Base-by-base conservation (phyloP, 2,888 invertebrate species). In the Acleris cristana region DNA sequence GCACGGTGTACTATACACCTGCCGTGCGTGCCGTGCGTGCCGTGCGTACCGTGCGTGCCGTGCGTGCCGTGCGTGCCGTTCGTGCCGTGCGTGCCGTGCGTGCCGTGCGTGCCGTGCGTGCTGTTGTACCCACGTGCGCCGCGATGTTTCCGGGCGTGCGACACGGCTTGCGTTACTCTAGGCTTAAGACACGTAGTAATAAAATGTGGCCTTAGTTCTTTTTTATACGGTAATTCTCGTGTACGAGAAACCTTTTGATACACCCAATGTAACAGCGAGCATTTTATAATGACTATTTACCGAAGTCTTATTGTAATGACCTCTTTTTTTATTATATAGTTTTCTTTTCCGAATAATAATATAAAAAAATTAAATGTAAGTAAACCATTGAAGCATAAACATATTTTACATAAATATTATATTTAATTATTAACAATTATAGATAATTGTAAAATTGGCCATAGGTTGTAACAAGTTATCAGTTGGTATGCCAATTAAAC, bases 401-500 rank as follows among this genome's bases (percentile, higher is more conserved):
- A 88, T 91, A 91, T 92, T 91, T 91, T 92, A 92, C 91, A 90
- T 90, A 91, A 90, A 90, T 92, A 91, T 91, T 91, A 90, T 92
- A 92, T 92, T 91, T 92, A 91, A 92, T 90, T 87, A 90, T 89
- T 92, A 92, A 92, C 90, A 90, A 88, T 67, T 89, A 89, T 90
- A 91, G 91, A 92, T 92, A 86, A 92, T 92, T 92, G 92, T 92
- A 88, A 90, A 90, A 90, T 92, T 92, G 92, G 92, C 88, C 88
- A 88, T 90, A 91, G 91, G 92, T 92, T 92, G 92, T 92, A 92
- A 91, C 91, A 88, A 90, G 90, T 90, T 89, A 88, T 89, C 88
- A 86, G 88, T 91, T 91, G 89, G 90, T 88, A 91, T 90, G 91
- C 92, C 91, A 91, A 92, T 92, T 91, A 90, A 89, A 92, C 92